These are phyloP conservation scores for Rhodeus uyekii DNA, from an alignment of 2,797 vertebrate species.

Conservation along the genomic window DNA sequence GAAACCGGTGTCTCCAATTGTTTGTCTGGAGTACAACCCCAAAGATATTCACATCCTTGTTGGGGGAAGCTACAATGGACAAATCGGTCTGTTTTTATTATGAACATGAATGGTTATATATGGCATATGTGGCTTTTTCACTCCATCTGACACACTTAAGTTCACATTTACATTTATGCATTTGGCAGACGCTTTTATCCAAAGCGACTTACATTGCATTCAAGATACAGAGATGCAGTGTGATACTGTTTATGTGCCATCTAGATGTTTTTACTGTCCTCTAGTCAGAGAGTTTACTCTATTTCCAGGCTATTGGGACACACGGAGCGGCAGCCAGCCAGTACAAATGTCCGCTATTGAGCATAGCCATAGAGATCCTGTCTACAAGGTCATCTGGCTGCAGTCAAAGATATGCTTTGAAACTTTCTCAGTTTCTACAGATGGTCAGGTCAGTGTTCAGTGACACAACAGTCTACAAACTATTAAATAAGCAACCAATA, in stretches of 20 bases:
- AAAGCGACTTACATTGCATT: no score
- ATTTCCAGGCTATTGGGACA: slow-evolving; percentile 18
- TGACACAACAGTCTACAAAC: background rate
- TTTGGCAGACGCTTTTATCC: no score
- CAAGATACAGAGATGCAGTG: background rate
- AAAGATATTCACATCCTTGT: slow-evolving; percentile 86
- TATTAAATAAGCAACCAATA: background rate
- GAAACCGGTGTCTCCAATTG: slow-evolving; percentile 79
- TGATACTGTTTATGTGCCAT: background rate
- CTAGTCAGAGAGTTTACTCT: background rate
- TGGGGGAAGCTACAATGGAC: slow-evolving; percentile 92
- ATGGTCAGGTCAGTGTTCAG: slow-evolving; percentile 83
- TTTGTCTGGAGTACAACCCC: slow-evolving; percentile 91
- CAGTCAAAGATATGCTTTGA: slow-evolving; percentile 92
- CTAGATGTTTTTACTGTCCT: background rate
- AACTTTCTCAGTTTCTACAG: slow-evolving; percentile 89
- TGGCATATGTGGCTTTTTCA: background rate
- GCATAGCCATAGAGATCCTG: slow-evolving; percentile 88
- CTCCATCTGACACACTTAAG: background rate
- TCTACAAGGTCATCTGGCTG: slow-evolving; percentile 90
- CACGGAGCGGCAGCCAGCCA: slow-evolving; percentile 82
- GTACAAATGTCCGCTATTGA: slow-evolving; percentile 84
- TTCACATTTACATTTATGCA: no score
- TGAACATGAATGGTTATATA: background rate
- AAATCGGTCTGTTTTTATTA: slow-evolving; percentile 83